Percentiles rank a stretch among this genome's conserved stretches.
phyloP scores from a whole-genome alignment of 2,888 invertebrate species.

The Venustoraphidia nigricollis region DNA sequence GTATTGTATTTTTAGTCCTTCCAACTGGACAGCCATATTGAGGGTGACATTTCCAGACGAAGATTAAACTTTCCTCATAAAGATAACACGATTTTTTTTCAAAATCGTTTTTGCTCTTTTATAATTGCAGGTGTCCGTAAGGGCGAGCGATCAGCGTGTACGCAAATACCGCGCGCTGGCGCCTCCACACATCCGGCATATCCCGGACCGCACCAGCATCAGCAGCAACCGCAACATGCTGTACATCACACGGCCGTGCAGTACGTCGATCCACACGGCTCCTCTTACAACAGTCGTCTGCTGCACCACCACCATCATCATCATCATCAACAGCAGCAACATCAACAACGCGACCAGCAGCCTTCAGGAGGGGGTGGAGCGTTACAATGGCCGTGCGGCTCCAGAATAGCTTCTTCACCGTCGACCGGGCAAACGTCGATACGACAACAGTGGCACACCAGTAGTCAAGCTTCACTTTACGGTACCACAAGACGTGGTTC shows the following conservation, averaged over 20 bases:
- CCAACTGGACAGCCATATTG: no score
- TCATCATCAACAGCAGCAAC: conserved; percentile 3
- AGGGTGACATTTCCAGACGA: no score
- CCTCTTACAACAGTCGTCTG: conserved; percentile 29
- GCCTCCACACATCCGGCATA: conserved; percentile 11
- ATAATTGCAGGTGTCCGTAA: conserved; percentile 23
- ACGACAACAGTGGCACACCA: no score
- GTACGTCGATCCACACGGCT: conserved; percentile 31
- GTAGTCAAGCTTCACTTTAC: no score
- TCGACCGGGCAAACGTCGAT: no score
- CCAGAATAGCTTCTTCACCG: no score
- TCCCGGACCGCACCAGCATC: background rate
- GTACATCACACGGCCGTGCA: conserved; percentile 28
- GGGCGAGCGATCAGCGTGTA: conserved; percentile 20
- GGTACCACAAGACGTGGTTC: no score
- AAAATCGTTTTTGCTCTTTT: conserved; percentile 1
- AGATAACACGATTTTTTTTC: background rate
- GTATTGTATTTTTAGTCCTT: no score
- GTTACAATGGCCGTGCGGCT: no score
- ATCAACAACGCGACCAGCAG: background rate
- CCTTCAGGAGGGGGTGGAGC: background rate
- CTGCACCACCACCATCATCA: conserved; percentile 13
- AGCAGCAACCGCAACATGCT: conserved; percentile 1
- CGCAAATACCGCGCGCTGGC: conserved; percentile 15
- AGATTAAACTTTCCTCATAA: background rate